These are phyloP conservation scores for Hyppa rectilinea DNA, from an alignment of 2,888 invertebrate species.

Conservation along the genomic window DNA sequence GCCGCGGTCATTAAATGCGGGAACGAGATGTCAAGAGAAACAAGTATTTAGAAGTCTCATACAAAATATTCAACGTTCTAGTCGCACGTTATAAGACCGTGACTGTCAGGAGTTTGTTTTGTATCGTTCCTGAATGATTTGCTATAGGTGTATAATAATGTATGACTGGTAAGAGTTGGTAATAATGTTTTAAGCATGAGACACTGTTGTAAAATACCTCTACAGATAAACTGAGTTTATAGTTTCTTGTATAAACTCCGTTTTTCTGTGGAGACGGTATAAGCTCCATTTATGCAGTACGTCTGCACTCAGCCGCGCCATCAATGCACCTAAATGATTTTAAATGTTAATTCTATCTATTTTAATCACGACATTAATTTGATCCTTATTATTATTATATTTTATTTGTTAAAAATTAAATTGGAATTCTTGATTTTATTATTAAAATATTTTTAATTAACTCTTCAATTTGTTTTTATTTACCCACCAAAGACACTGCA, in stretches of 20 bases:
- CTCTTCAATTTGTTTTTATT: slow-evolving; percentile 22
- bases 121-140: background rate
- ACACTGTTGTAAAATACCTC: background rate
- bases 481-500: background rate
- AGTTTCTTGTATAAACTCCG: no score
- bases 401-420: slow-evolving; percentile 37
- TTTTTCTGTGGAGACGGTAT: no score
- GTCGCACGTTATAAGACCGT: background rate
- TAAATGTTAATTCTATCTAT: background rate
- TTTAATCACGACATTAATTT: slow-evolving; percentile 6
- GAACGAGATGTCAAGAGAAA: background rate
- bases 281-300: slow-evolving; percentile 13
- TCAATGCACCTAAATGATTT: background rate
- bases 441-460: slow-evolving; percentile 38
- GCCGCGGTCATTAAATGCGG: background rate
- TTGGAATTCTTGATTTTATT: slow-evolving; percentile 25
- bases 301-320: background rate
- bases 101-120: background rate
- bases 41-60: background rate
- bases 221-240: slow-evolving; percentile 5
- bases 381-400: slow-evolving; percentile 8
- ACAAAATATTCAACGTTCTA: background rate
- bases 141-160: background rate
- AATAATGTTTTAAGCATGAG: background rate
- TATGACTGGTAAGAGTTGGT: background rate